phyloP scores from a whole-genome alignment of 2,888 invertebrate species.

The Dasypogon diadema region DNA sequence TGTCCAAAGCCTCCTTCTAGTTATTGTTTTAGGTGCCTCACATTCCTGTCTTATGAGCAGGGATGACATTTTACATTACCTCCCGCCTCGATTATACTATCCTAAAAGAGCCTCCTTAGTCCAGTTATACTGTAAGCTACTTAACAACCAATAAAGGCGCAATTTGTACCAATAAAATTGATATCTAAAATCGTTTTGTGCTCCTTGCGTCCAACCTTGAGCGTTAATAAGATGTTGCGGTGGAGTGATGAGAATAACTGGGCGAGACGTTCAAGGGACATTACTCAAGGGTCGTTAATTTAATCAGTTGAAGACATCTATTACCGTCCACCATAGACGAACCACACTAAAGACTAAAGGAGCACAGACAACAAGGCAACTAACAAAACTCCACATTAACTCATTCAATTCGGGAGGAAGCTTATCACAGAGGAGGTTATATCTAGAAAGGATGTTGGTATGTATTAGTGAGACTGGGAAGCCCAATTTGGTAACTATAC shows the following conservation, averaged over 20 bases:
- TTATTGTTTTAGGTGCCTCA: too few species aligned
- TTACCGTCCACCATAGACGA: slow-evolving; percentile 26
- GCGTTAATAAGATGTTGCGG: not conserved
- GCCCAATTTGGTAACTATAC: slow-evolving; percentile 43
- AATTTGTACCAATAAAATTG: slow-evolving; percentile 28
- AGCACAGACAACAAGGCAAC: slow-evolving; percentile 10
- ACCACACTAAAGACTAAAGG: slow-evolving; percentile 8
- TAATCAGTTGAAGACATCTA: slow-evolving; percentile 53
- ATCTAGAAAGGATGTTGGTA: not conserved
- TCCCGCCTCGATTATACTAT: too few species aligned
- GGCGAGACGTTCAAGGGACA: slow-evolving; percentile 11
- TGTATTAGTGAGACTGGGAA: not conserved
- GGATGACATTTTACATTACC: too few species aligned
- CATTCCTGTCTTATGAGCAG: too few species aligned
- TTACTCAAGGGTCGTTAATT: slow-evolving; percentile 53
- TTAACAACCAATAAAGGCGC: slow-evolving; percentile 34
- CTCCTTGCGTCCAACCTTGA: not conserved
- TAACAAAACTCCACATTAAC: slow-evolving; percentile 42
- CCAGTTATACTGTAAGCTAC: too few species aligned
- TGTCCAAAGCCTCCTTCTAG: too few species aligned
- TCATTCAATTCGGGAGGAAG: slow-evolving; percentile 42
- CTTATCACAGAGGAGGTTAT: slow-evolving; percentile 34
- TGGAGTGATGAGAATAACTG: not conserved
- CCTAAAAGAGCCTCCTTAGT: too few species aligned
- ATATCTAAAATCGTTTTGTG: not conserved